Percentiles rank a stretch among this genome's conserved stretches.
Conservation (phyloP, 2,797 vertebrate genomes). For the Pantherophis vulpinus region DNA sequence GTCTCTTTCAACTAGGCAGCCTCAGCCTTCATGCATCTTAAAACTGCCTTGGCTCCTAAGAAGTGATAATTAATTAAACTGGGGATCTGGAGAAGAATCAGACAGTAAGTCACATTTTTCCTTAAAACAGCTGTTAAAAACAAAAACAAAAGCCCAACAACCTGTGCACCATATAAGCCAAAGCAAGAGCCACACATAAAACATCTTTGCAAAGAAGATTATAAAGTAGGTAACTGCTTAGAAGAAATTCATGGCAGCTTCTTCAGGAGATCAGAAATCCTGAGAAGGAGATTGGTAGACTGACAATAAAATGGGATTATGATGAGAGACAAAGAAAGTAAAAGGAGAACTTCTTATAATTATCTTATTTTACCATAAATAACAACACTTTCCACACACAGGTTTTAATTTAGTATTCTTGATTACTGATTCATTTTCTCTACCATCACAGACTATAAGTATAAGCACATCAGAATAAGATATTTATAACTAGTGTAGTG, state of each 20-base stretch:
- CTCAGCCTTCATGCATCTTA: constrained; percentile 11
- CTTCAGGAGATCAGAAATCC: constrained; percentile 1
- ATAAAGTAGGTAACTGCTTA: not conserved
- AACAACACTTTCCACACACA: constrained; percentile 54
- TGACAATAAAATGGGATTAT: not conserved
- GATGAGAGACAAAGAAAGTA: constrained; percentile 29
- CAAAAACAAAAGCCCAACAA: not conserved
- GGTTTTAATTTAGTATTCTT: constrained; percentile 49
- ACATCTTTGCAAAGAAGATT: rapidly evolving
- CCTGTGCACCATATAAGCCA: rapidly evolving
- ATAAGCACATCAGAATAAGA: not conserved
- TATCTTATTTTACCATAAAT: constrained; percentile 66
- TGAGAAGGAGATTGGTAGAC: constrained; percentile 14
- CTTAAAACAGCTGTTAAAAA: not conserved
- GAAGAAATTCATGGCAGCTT: not conserved
- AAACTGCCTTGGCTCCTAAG: constrained; percentile 31
- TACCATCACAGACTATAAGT: constrained; percentile 19
- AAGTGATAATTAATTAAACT: constrained; percentile 48
- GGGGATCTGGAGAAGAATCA: constrained; percentile 22
- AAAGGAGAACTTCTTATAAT: constrained; percentile 54
- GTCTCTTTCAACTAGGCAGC: constrained; percentile 53
- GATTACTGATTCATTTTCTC: constrained; percentile 45
- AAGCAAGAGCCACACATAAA: not conserved
- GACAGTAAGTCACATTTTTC: not conserved
- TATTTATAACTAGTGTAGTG: not conserved